Base-by-base conservation (phyloP, 2,113 vertebrate species). In the Gadus macrocephalus region DNA sequence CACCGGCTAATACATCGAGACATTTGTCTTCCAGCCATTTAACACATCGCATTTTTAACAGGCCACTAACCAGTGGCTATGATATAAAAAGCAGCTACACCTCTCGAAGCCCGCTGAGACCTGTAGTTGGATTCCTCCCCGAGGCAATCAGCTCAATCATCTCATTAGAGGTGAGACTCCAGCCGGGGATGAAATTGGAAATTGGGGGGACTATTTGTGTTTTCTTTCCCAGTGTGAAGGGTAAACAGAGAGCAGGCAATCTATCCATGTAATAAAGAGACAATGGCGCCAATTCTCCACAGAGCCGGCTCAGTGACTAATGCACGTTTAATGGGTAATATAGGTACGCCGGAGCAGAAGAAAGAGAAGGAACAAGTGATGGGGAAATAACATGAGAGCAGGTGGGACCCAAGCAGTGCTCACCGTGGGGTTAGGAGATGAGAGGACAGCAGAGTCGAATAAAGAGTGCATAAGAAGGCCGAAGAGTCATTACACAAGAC, bases 101-200 rank as follows among this genome's bases (percentile, higher is more conserved):
- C 9, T 73, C 68, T 74, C 74, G 8, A 73, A 77, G 66, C 53
- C 63, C 62, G 22, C 5, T 70, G 71, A 71, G 79, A 80, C 28
- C 28, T 72, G 66, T 11, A 28, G 64, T 79, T 74, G 71, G 66
- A 66, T 77, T 78, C 55, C 53, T 68, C 67, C 9, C 65, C 60
- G 9, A 68, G 74, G 56, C 65, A 67, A 69, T 64, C 1, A 2
- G 22, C 68, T 78, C 58, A 69, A 72, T 76, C 68, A 67, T 69
- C 65, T 74, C 31, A 75, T 80, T 81, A 71, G 71, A 70, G 55
- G 55, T 14, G 1, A 62, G n/a, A 64, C 70, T 66, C 20, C 62
- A 64, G 76, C 62, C 72, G 25, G 64, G 73, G 73, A 61, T 67
- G 62, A 80, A 55, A 62, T 69, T 74, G 64, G 15, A 63, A 35